Evolutionary conservation across 2,113 vertebrate genomes (phyloP), one percentile per base, ranked within the genome.

Genomic region (Pogonocichla stellata): DNA sequence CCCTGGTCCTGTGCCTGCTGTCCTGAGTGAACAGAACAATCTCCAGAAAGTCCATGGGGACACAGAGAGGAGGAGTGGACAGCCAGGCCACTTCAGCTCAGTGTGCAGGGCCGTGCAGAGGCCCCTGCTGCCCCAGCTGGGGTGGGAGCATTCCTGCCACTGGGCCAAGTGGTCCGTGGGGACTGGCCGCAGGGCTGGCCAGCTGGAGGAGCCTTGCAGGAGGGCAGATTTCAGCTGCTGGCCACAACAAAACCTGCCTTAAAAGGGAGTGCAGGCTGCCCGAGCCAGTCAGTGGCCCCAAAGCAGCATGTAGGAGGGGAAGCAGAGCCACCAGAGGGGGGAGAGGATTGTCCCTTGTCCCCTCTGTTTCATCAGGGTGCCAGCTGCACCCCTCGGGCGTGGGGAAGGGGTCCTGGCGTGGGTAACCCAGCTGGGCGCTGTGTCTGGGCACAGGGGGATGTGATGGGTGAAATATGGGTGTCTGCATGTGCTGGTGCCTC

Each of bases 31-130:
- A 22, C 8, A 5, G n/a, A 69, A 34, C 11, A 4, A 62, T 25
- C 28, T 73, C 40, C n/a, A 61, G 64, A 31, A 42, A 38, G 34
- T 5, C 26, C 67, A 1, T 0, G 42, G 53, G 51, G 56, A 47
- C 43, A 17, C 0, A 0, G 2, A 40, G 74, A 33, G 33, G 47
- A 75, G 51, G 10, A 45, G 19, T 20, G 38, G 62, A 54, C 0
- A 0, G 43, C 50, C 19, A 10, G 42, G 89, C n/a, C 69, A 72
- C 43, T 47, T 43, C 50, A 42, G 66, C 38, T 50, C 0, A 0
- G 38, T 1, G 3, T 34, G 20, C 0, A 0, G 58, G n/a, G 65
- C 89, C 8, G 0, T 2, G 47, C 3, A 3, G 71, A 42, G 67
- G 25, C 56, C 60, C 1, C 3, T 62, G 38, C 83, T 83, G 71